A percentile compares a stretch with the other conserved stretches of the same genome.
Evolutionary conservation across 2,888 invertebrate species (phyloP).

Genomic region (Embidobia sp.): DNA sequence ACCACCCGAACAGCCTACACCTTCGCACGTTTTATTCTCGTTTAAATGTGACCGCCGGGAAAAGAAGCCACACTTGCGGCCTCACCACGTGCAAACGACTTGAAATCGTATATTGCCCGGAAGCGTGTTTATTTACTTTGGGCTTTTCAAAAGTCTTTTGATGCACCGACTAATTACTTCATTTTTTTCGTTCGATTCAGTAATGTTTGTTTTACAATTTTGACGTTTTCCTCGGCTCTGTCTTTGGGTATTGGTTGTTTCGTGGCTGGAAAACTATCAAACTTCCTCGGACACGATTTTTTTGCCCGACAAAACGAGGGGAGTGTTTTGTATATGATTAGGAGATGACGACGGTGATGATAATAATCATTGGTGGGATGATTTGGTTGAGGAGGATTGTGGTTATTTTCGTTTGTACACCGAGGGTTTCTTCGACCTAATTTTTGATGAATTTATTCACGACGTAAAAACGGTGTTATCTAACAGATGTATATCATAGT

Average conservation of each 20-base stretch:
- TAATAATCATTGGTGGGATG: too few relatives aligned
- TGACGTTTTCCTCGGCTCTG: not conserved
- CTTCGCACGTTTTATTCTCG: conserved; percentile 58
- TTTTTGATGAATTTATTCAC: too few relatives aligned
- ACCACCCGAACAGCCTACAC: conserved; percentile 73
- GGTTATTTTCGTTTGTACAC: too few relatives aligned
- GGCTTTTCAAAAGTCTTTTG: conserved; percentile 40
- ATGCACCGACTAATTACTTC: conserved; percentile 36
- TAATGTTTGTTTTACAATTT: conserved; percentile 12
- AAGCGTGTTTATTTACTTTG: conserved; percentile 55
- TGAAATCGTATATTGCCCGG: conserved; percentile 47
- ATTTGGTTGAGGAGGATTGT: too few relatives aligned
- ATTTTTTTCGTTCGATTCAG: conserved; percentile 25
- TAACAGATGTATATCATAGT: too few relatives aligned
- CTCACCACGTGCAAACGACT: conserved; percentile 41
- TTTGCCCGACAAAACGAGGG: too few relatives aligned
- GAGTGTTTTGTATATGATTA: too few relatives aligned
- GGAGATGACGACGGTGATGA: too few relatives aligned
- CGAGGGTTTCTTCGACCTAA: too few relatives aligned
- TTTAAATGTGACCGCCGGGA: conserved; percentile 42
- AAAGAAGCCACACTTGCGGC: conserved; percentile 45
- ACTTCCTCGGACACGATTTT: too few relatives aligned
- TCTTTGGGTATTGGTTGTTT: not conserved
- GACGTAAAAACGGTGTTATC: too few relatives aligned
- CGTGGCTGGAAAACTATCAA: not conserved